A percentile compares a stretch with the other conserved stretches of the same genome.
Conservation (phyloP, 2,797 vertebrate species). For the Neopelma chrysocephalum region DNA sequence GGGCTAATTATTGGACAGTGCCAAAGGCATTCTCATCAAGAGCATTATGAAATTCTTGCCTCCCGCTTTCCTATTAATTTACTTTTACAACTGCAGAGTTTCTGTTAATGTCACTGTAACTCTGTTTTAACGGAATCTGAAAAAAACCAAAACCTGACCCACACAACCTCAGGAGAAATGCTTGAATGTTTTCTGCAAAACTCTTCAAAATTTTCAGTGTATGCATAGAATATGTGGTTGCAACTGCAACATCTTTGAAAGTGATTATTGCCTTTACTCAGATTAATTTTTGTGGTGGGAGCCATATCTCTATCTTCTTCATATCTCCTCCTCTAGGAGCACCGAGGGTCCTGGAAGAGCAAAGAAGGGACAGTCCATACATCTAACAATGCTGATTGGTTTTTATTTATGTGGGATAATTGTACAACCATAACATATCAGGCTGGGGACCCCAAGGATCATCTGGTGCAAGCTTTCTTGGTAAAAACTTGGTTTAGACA, state of each 20-base stretch:
- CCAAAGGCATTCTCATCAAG: neutral
- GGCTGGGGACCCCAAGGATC: neutral
- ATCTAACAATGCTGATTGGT: rapidly evolving
- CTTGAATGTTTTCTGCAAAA: neutral
- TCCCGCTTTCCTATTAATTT: neutral
- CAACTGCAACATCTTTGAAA: neutral
- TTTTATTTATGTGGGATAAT: neutral
- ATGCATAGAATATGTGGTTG: neutral
- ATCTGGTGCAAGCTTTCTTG: neutral
- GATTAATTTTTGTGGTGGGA: neutral
- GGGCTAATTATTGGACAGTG: constrained; percentile 9
- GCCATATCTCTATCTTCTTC: neutral
- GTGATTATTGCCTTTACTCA: neutral
- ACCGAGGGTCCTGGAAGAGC: neutral
- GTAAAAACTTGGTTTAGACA: neutral
- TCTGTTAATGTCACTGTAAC: neutral
- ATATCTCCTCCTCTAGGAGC: neutral
- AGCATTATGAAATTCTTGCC: neutral
- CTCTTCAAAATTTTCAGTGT: neutral
- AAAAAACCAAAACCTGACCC: neutral
- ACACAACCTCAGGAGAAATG: neutral
- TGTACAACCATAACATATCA: neutral
- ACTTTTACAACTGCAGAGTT: neutral
- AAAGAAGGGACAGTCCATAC: neutral
- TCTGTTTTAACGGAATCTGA: neutral